Conservation (phyloP, 30 jellyfish, hydroid and myxozoan genomes). For the Chrysaora quinquecirrha region DNA sequence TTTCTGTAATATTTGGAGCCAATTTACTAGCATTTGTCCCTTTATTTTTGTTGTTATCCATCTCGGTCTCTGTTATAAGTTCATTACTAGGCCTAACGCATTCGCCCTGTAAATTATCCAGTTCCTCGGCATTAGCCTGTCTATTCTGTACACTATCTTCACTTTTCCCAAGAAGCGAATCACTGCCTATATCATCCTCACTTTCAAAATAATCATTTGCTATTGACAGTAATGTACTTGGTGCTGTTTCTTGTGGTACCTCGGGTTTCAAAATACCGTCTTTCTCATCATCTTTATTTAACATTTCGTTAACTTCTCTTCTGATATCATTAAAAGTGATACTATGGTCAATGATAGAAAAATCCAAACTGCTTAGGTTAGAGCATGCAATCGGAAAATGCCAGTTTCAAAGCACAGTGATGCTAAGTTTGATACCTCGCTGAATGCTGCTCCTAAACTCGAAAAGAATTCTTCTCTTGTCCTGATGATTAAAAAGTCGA, state of each 20-base stretch:
- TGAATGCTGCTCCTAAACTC: slow-evolving; percentile 79
- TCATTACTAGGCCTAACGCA: too few relatives aligned
- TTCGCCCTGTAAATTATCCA: too few relatives aligned
- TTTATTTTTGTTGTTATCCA: too few relatives aligned
- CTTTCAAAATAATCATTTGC: not conserved
- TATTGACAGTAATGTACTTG: slow-evolving; percentile 16
- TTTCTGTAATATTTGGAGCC: too few relatives aligned
- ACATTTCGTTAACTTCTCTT: slow-evolving; percentile 34
- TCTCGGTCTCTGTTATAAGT: too few relatives aligned
- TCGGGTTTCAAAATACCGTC: not conserved
- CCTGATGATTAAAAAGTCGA: slow-evolving; percentile 51
- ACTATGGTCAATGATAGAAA: slow-evolving; percentile 36
- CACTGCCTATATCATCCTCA: too few relatives aligned
- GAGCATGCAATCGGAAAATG: slow-evolving; percentile 78
- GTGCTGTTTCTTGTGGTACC: slow-evolving; percentile 27
- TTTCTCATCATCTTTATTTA: slow-evolving; percentile 31
- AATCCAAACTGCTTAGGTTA: slow-evolving; percentile 44
- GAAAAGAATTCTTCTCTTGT: slow-evolving; percentile 64
- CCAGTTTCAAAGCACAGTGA: slow-evolving; percentile 85
- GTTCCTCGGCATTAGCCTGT: too few relatives aligned
- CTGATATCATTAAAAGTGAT: slow-evolving; percentile 45
- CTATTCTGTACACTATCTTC: too few relatives aligned
- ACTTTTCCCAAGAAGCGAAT: too few relatives aligned
- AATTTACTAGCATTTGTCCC: too few relatives aligned
- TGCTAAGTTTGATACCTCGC: slow-evolving; percentile 92